These are phyloP conservation scores for Eupithecia inturbata DNA, from an alignment of 2,888 invertebrate genomes.

Conservation along the genomic window DNA sequence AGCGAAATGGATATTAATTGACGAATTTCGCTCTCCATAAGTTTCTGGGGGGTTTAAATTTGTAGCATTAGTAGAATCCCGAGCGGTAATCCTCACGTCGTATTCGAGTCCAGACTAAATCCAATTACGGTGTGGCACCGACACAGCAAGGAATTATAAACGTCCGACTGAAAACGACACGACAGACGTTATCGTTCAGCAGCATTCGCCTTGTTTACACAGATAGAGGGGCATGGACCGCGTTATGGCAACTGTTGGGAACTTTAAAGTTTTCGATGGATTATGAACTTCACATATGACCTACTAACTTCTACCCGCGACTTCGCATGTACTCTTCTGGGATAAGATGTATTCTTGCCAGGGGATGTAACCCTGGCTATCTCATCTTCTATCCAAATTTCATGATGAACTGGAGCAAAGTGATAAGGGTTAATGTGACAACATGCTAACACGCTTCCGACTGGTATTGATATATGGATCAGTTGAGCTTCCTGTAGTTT, in stretches of 20 bases:
- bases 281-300: slow-evolving; percentile 15
- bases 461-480: too few species aligned
- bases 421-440: too few species aligned
- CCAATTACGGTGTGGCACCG: slow-evolving; percentile 68
- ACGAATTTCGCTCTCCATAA: slow-evolving; percentile 48
- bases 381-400: neutral
- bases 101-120: slow-evolving; percentile 77
- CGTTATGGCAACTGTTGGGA: slow-evolving; percentile 22
- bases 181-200: slow-evolving; percentile 35
- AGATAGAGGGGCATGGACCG: slow-evolving; percentile 23
- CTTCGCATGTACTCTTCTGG: neutral
- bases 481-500: neutral
- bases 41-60: slow-evolving; percentile 50
- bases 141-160: slow-evolving; percentile 49
- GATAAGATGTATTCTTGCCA: neutral
- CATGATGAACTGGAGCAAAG: neutral
- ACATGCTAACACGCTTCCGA: too few species aligned
- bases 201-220: slow-evolving; percentile 20
- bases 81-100: slow-evolving; percentile 72
- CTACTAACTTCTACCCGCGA: neutral
- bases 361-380: neutral
- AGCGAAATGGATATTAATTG: slow-evolving; percentile 46
- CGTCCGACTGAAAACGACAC: slow-evolving; percentile 40
- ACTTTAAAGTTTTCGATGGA: slow-evolving; percentile 28
- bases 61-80: slow-evolving; percentile 66